A percentile compares a stretch with the other conserved stretches of the same genome.
Evolutionary conservation across 35 echinoderm and acorn worm species (phyloP).

Genomic region (Patiria miniata): DNA sequence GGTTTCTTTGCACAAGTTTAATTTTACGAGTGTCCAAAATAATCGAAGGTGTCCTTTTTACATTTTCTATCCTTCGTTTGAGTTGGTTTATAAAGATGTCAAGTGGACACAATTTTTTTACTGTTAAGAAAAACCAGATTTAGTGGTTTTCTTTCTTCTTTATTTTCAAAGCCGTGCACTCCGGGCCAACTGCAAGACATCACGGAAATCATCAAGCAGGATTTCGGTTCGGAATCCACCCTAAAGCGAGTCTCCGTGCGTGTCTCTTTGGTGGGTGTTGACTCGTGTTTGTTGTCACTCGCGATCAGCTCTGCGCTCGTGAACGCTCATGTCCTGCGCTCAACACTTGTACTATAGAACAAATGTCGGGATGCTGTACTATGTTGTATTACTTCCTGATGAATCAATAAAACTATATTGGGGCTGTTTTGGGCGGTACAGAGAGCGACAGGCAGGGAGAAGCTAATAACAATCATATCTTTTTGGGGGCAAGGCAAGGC

Average conservation of each 20-base stretch:
- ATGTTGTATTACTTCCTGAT: not conserved
- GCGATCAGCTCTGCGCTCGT: not conserved
- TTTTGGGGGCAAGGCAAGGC: too few relatives aligned
- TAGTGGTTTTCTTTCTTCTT: not conserved
- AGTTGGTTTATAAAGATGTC: too few relatives aligned
- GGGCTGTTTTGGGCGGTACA: too few relatives aligned
- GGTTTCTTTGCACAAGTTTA: too few relatives aligned
- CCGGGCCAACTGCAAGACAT: slow-evolving; percentile 81
- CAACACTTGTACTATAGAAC: not conserved
- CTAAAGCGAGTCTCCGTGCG: slow-evolving; percentile 17
- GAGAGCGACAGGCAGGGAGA: too few relatives aligned
- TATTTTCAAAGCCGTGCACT: slow-evolving; percentile 54
- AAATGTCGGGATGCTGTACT: not conserved
- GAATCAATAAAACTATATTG: not conserved
- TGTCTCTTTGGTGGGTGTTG: slow-evolving; percentile 4
- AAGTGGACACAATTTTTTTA: too few relatives aligned
- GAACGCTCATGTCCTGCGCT: not conserved
- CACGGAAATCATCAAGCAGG: slow-evolving; percentile 84
- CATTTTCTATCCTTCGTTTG: too few relatives aligned
- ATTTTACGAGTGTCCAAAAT: too few relatives aligned
- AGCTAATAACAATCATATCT: too few relatives aligned
- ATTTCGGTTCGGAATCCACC: slow-evolving; percentile 20
- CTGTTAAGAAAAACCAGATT: not conserved
- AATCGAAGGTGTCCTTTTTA: too few relatives aligned
- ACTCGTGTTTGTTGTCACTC: too few relatives aligned